Evolutionary conservation across 2,113 vertebrate genomes (phyloP), one percentile per base, ranked within the genome.

Genomic region (Sinosuthora webbiana): DNA sequence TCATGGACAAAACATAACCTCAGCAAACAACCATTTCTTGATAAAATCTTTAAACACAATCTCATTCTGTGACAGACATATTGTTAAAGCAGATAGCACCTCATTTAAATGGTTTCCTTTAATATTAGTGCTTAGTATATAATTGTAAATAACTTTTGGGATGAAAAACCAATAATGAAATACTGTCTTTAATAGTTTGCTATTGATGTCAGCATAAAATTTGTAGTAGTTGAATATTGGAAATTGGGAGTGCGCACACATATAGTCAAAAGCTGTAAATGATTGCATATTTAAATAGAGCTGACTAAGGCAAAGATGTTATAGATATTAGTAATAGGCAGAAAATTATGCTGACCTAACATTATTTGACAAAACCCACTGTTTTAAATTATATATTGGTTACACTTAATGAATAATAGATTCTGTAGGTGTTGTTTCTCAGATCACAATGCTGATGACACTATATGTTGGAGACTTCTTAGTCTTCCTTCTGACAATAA

Each of bases 1-100:
- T 99, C 99, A 99, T 99, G 99, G 99, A 99, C 99, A 99, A 99
- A 99, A 99, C 99, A 99, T 99, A 99, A 99, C 99, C 99, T 99
- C 99, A 98, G 99, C 98, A 99, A 99, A 99, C 99, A 99, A 99
- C 99, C 99, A 99, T 99, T 99, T 99, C 99, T 99, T 99, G 99
- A 99, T 99, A 99, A 99, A 99, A 99, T 99, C 99, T 99, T 99
- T 99, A 99, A 99, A 99, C 99, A 99, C 99, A 99, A 99, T 99
- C 99, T 99, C 99, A 99, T 99, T 99, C 98, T 98, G 99, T 99
- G 99, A 99, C 99, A 99, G 99, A 99, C 99, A 99, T 99, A 99
- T 99, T 99, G 99, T 99, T 99, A 99, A 99, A 98, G 99, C 98
- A 99, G 99, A 99, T 99, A 99, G 99, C 99, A 99, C 99, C 99